Conservation (phyloP, 2,113 vertebrate genomes). For the Chiloscyllium plagiosum region DNA sequence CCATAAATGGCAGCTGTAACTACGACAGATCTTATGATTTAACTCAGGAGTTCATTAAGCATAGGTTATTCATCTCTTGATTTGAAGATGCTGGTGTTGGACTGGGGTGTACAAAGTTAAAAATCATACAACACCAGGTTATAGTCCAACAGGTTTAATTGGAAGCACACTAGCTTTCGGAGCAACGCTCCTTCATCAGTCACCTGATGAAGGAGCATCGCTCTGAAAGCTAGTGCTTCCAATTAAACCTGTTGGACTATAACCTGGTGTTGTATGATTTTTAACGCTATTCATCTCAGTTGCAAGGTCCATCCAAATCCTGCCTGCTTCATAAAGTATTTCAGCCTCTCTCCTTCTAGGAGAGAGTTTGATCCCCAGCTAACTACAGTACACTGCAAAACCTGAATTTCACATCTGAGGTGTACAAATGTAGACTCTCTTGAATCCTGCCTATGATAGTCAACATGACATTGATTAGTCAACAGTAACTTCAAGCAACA, state of each 20-base stretch:
- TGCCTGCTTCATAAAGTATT: neutral
- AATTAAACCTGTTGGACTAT: too few relatives aligned
- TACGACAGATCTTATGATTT: neutral
- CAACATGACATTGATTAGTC: neutral
- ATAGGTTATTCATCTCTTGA: neutral
- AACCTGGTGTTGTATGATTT: too few relatives aligned
- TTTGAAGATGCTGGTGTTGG: too few relatives aligned
- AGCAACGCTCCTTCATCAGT: too few relatives aligned
- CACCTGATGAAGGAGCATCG: too few relatives aligned
- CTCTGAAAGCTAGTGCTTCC: too few relatives aligned
- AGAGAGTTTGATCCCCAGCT: neutral
- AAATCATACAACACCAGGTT: too few relatives aligned
- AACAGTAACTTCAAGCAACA: neutral
- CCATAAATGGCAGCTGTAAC: neutral
- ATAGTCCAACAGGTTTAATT: too few relatives aligned
- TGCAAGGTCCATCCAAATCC: neutral
- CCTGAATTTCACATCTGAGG: neutral
- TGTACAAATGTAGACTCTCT: neutral
- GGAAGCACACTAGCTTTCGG: too few relatives aligned
- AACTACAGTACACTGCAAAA: neutral
- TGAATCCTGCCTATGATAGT: neutral
- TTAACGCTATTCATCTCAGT: neutral
- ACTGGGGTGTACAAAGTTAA: too few relatives aligned
- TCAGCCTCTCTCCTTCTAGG: neutral
- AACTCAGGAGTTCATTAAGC: neutral